Percentiles rank a stretch among this genome's conserved stretches.
Evolutionary conservation across 1,140 invertebrate species (phyloP).

Genomic region (Drosophila cardini): DNA sequence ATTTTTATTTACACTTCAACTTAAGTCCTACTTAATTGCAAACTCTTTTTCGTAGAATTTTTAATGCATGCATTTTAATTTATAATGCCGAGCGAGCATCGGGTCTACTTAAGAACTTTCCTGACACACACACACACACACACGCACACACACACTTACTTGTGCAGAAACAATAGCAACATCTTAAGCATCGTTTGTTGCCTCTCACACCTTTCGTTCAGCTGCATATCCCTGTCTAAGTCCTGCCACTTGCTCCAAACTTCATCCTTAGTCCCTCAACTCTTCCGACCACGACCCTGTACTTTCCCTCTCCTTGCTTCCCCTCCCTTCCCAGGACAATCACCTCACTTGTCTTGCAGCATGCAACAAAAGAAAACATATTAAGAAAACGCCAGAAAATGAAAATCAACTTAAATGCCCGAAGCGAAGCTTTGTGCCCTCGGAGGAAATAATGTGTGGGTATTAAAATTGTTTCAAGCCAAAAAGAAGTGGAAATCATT

Average conservation of each 20-base stretch:
- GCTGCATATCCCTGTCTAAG: conserved; percentile 57
- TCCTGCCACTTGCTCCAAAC: conserved; percentile 39
- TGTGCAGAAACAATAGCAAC: background rate
- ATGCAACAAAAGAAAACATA: conserved; percentile 63
- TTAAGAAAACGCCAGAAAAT: conserved; percentile 66
- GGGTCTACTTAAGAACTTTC: conserved; percentile 77
- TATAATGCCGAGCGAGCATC: conserved; percentile 74
- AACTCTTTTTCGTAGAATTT: conserved; percentile 82
- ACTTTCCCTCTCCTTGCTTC: background rate
- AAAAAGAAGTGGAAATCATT: background rate
- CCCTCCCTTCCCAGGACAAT: background rate
- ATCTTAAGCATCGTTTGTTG: conserved; percentile 46
- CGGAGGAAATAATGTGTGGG: conserved; percentile 24
- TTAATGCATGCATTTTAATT: conserved; percentile 83
- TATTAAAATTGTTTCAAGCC: conserved; percentile 1
- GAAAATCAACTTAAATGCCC: conserved; percentile 55
- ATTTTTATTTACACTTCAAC: conserved; percentile 82
- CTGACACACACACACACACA: conserved; percentile 34
- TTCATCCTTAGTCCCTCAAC: no score
- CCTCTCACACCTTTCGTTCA: conserved; percentile 39
- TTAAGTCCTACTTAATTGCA: conserved; percentile 83
- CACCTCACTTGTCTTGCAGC: background rate
- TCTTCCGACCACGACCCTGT: no score
- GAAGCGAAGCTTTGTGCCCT: conserved; percentile 13
- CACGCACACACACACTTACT: conserved; percentile 25